phyloP scores from a whole-genome alignment of 2,113 vertebrate species.

The Pterophyllum scalare region DNA sequence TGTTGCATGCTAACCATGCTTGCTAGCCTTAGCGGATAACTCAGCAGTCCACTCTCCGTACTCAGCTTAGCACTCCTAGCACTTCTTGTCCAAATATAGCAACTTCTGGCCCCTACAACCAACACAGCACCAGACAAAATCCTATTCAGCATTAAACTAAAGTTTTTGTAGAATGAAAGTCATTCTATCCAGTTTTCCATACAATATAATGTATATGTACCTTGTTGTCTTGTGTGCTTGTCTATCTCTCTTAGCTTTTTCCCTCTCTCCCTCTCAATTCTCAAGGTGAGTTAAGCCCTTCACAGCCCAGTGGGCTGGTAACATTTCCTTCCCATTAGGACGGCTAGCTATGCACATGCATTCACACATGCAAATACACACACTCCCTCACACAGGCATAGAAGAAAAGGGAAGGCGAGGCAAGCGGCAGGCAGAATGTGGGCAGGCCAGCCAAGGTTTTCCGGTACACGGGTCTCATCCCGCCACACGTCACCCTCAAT shows the following conservation, averaged over 20 bases:
- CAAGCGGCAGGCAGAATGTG: slow-evolving; percentile 9
- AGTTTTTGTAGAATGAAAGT: background rate
- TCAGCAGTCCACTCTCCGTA: background rate
- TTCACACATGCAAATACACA: slow-evolving; percentile 11
- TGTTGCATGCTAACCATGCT: background rate
- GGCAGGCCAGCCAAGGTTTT: slow-evolving; percentile 64
- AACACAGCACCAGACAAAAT: background rate
- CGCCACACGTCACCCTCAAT: slow-evolving; percentile 69
- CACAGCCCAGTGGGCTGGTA: slow-evolving; percentile 72
- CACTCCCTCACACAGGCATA: slow-evolving; percentile 21
- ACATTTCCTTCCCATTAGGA: slow-evolving; percentile 64
- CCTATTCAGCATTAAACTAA: background rate
- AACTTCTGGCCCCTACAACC: background rate
- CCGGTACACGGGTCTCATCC: slow-evolving; percentile 71
- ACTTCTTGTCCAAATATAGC: background rate
- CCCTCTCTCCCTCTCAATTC: background rate
- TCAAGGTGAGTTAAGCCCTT: slow-evolving; percentile 75
- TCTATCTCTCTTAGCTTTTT: slow-evolving; percentile 24
- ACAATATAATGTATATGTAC: background rate
- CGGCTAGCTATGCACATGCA: slow-evolving; percentile 31
- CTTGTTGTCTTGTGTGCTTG: slow-evolving; percentile 13
- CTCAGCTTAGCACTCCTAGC: background rate
- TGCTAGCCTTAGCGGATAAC: background rate
- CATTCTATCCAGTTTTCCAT: background rate
- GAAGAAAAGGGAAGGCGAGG: slow-evolving; percentile 16